Evolutionary conservation across 2,113 vertebrate genomes (phyloP).

Genomic region (Zapornia atra): DNA sequence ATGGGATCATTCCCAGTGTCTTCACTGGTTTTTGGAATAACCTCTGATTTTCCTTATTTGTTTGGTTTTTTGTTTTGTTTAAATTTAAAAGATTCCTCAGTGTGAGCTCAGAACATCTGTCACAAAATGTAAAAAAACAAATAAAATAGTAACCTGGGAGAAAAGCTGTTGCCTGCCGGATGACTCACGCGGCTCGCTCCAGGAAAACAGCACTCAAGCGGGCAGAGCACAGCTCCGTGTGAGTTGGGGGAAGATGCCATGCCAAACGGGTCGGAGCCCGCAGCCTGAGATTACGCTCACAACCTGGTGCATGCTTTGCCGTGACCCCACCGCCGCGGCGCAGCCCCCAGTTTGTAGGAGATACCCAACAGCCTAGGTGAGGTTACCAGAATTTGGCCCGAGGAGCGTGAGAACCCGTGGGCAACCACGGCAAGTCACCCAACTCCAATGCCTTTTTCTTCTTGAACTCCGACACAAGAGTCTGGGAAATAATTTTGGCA

Average conservation of each 20-base stretch:
- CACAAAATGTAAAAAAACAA: slow-evolving; percentile 53
- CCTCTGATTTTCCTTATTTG: background rate
- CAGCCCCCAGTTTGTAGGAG: accelerated
- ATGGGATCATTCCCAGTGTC: background rate
- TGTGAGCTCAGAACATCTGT: slow-evolving; percentile 49
- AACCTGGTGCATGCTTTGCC: background rate
- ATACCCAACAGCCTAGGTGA: background rate
- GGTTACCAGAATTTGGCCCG: background rate
- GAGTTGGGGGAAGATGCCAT: background rate
- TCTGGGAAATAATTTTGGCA: slow-evolving; percentile 69
- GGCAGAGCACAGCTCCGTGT: background rate
- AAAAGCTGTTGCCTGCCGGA: background rate
- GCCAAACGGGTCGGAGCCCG: background rate
- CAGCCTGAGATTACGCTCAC: accelerated
- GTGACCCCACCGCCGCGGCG: background rate
- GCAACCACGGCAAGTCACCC: background rate
- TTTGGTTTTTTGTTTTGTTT: background rate
- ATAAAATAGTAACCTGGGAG: background rate
- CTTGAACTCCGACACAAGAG: slow-evolving; percentile 17
- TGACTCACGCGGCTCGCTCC: background rate
- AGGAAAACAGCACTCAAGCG: background rate
- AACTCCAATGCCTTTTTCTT: background rate
- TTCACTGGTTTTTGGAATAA: background rate
- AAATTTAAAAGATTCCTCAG: background rate
- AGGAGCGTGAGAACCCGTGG: background rate